Evolutionary conservation across 2,797 vertebrate genomes (phyloP), one percentile per base, ranked within the genome.

Genomic region (Coregonus ussuriensis): DNA sequence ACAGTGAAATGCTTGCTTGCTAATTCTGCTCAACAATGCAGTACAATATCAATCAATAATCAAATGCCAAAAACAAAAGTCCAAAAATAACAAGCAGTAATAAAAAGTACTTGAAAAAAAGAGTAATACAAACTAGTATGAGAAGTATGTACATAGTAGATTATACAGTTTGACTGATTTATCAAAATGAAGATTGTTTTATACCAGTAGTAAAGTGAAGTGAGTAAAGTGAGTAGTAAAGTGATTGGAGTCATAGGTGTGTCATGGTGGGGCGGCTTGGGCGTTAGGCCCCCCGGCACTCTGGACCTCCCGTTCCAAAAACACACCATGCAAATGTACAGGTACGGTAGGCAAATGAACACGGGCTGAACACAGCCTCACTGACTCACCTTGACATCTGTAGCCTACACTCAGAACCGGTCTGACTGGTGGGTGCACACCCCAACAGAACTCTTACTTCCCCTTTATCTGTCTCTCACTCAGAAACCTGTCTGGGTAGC

Each of bases 321-420:
- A 82, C 71, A 71, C 1, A 13, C 41, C 41, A 91, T 88, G 87
- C 80, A 89, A 81, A 77, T 74, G 56, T 74, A 54, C 16, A 15
- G 13, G 53, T 18, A 4, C 33, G 14, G 1, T n/a, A 79, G 29
- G 66, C 79, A 81, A 72, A 81, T 75, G 76, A 16, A 41, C 1
- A 25, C n/a, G 0, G 15, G 4, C 18, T 33, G 25, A 9, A 72
- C 25, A 51, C 31, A 63, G 41, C 13, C 7, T 71, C 37, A 4
- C 11, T 52, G 41, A 41, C 6, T 6, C n/a, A 53, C n/a, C 6
- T 29, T 21, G 29, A 65, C 53, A 72, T 53, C 29, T 81, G 68
- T 78, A 0, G 71, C 68, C 68, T n/a, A 54, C 15, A 6, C 73
- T 73, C 25, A 81, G 51, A 87, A 80, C 83, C 53, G 67, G 82